A percentile compares a stretch with the other conserved stretches of the same genome.
phyloP scores from a whole-genome alignment of 2,797 vertebrate genomes.

The Enteromius radiatus region DNA sequence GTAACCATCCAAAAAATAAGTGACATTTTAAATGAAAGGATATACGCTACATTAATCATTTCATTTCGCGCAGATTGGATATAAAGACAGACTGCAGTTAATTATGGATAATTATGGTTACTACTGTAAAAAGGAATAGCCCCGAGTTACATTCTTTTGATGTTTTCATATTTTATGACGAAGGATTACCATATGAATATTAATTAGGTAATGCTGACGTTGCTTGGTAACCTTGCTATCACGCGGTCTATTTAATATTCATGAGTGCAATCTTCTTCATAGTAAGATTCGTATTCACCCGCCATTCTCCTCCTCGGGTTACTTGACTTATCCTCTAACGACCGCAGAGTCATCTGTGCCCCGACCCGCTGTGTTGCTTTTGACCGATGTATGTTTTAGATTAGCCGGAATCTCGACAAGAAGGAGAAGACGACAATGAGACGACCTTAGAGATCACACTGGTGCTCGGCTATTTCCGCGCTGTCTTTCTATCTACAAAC shows the following conservation, averaged over 20 bases:
- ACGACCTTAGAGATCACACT: constrained; percentile 22
- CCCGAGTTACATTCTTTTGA: not conserved
- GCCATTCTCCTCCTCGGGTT: not conserved
- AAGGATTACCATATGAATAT: not conserved
- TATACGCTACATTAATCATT: not conserved
- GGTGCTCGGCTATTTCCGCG: constrained; percentile 35
- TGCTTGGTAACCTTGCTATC: constrained; percentile 1
- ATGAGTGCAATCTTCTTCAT: not conserved
- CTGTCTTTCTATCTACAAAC: constrained; percentile 5
- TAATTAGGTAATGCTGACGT: not conserved
- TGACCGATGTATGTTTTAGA: not conserved
- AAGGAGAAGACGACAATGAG: not conserved
- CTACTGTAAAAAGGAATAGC: not conserved
- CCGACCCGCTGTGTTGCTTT: not conserved
- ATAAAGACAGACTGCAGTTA: not conserved
- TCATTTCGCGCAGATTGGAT: not conserved
- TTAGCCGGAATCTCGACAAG: not conserved
- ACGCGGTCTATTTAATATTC: constrained; percentile 17
- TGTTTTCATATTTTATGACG: not conserved
- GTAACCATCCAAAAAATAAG: not conserved
- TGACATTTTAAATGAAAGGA: not conserved
- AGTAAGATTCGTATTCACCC: not conserved
- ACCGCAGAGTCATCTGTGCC: not conserved
- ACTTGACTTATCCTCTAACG: not conserved
- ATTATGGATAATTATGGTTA: not conserved